Evolutionary conservation across 2,888 invertebrate genomes (phyloP).

Genomic region (Diarsia brunnea): DNA sequence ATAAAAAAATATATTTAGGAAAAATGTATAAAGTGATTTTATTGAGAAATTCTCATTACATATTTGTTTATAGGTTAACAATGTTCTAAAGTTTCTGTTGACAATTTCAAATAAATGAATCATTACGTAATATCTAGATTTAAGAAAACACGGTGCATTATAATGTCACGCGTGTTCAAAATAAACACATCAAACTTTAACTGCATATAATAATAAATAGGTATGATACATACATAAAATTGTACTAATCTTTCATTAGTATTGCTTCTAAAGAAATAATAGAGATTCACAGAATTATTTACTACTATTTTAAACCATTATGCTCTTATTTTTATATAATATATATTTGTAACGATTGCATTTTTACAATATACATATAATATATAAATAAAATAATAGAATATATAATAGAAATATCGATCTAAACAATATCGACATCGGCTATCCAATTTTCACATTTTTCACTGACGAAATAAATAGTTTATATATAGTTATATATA

Average conservation of each 20-base stretch:
- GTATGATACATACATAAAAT: constrained; percentile 32
- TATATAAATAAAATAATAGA: too few relatives aligned
- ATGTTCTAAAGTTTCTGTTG: constrained; percentile 62
- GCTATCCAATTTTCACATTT: constrained; percentile 27
- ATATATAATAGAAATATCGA: constrained; percentile 33
- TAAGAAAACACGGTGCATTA: constrained; percentile 40
- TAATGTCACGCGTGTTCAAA: constrained; percentile 42
- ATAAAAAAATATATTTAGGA: constrained; percentile 79
- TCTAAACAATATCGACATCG: constrained; percentile 39
- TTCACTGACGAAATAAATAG: constrained; percentile 28
- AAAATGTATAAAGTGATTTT: constrained; percentile 89
- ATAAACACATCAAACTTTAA: constrained; percentile 42
- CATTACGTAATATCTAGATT: constrained; percentile 24
- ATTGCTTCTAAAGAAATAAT: constrained; percentile 34
- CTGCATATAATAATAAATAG: constrained; percentile 6
- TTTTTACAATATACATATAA: constrained; percentile 22
- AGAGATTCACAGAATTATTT: constrained; percentile 19
- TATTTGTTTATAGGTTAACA: constrained; percentile 72
- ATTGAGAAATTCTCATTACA: constrained; percentile 81
- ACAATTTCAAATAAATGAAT: constrained; percentile 48
- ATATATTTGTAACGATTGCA: constrained; percentile 31
- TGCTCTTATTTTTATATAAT: constrained; percentile 9
- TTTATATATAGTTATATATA: constrained; percentile 20
- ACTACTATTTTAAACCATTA: constrained; percentile 17
- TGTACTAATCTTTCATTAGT: not conserved